Evolutionary conservation across 2,113 vertebrate species (phyloP).

Genomic region (Amblyornis subalaris): DNA sequence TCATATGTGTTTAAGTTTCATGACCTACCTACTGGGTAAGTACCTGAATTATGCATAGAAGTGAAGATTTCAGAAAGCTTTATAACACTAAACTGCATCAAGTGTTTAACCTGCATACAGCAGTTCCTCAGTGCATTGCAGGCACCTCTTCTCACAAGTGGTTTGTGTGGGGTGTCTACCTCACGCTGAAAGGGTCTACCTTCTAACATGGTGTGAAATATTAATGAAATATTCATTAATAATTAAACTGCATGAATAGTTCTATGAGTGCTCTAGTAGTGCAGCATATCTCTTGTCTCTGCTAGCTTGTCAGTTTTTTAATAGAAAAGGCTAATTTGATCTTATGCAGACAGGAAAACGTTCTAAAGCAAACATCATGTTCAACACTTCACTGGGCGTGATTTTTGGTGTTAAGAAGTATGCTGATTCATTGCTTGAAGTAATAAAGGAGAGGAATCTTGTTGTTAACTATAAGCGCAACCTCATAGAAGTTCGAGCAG

Average conservation of each 20-base stretch:
- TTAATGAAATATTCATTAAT: neutral
- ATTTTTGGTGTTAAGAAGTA: conserved; percentile 90
- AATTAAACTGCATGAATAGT: neutral
- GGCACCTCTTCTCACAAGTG: neutral
- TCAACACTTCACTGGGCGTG: conserved; percentile 81
- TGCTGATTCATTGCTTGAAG: conserved; percentile 83
- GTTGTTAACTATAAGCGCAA: conserved; percentile 84
- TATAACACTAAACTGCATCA: neutral
- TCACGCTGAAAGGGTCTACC: neutral
- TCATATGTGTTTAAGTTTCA: neutral
- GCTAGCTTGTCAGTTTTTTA: neutral
- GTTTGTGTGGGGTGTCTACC: neutral
- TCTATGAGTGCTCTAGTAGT: neutral
- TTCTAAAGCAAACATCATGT: conserved; percentile 79
- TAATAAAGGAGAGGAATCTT: conserved; percentile 80
- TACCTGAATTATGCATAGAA: neutral
- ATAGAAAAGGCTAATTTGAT: neutral
- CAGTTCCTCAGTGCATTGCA: neutral
- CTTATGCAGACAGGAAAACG: conserved; percentile 84
- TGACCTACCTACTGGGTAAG: neutral
- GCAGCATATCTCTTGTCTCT: neutral
- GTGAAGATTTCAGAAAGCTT: neutral
- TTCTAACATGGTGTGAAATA: neutral
- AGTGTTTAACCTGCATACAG: neutral
- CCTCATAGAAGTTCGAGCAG: conserved; percentile 88